Base-by-base conservation (phyloP, 1,140 invertebrate species). In the Oreohelix idahoensis region DNA sequence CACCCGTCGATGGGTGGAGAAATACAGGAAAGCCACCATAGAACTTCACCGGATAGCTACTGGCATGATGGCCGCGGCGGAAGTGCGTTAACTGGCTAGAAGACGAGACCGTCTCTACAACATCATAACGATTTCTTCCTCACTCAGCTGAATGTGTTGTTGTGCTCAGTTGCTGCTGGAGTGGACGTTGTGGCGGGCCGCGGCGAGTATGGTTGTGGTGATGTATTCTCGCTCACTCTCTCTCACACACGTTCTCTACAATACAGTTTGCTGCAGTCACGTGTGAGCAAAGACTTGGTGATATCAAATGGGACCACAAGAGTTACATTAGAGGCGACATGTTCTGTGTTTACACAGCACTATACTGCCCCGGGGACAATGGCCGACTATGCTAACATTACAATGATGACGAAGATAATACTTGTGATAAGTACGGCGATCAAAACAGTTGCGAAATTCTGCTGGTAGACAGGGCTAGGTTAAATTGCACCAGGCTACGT, bases 41-140 rank as follows among this genome's bases (percentile, higher is more conserved):
- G 58, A 79, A 35, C 58, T 63, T 26, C 8, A 5, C 32, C 32
- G n/a, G n/a, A 38, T 71, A 13, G 42, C 79, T 35, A 49, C 13
- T 70, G 35, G 79, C 79, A 81, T 81, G 17, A 71, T 81, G 79
- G 79, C 79, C 39, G 78, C 36, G 36, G 17, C 79, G 79, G 79
- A 81, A 81, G 79, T 81, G 45, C 63, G 77, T 79, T 58, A 58
- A 39, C 35, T 2, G 35, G 77, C 11, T 66, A 66, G 77, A 79
- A 32, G 42, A 69, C 26, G 77, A 8, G 53, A 36, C 77, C n/a
- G 77, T 53, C 38, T 66, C 35, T 20, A 32, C 15, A 45, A 4
- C 53, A 39, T n/a, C 26, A 36, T 79, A 79, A 79, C 77, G 77
- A 79, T 79, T 79, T 79, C 58, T 66, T 35, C 63, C 77, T 32